A percentile compares a stretch with the other conserved stretches of the same genome.
These are phyloP conservation scores for Caenorhabditis plicata DNA, from an alignment of 2,888 invertebrate genomes.

Conservation along the genomic window DNA sequence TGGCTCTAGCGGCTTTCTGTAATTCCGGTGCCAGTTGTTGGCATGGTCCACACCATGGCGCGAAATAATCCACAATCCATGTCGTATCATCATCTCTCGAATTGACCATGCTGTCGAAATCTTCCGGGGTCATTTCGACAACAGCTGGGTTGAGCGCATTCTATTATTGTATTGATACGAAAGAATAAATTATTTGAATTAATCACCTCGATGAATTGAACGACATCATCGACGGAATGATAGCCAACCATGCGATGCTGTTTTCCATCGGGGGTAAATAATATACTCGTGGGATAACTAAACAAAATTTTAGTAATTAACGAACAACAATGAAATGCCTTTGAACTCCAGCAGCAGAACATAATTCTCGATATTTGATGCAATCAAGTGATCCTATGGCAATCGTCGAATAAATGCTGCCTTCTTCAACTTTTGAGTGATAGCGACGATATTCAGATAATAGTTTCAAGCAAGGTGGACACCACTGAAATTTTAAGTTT, in stretches of 20 bases:
- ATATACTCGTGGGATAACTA: constrained; percentile 76
- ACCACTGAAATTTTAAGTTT: constrained; percentile 70
- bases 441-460: constrained; percentile 75
- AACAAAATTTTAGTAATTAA: background rate
- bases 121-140: constrained; percentile 70
- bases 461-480: constrained; percentile 76
- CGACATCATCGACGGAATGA: constrained; percentile 72
- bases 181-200: background rate
- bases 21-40: constrained; percentile 75
- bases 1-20: constrained; percentile 71
- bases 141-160: constrained; percentile 70
- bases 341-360: constrained; percentile 47
- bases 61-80: constrained; percentile 77
- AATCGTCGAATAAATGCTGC: constrained; percentile 15
- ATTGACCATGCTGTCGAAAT: constrained; percentile 71
- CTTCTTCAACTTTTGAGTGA: constrained; percentile 68
- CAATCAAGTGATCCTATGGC: constrained; percentile 60
- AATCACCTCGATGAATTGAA: constrained; percentile 73
- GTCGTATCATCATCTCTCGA: constrained; percentile 71
- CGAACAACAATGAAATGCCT: constrained; percentile 18
- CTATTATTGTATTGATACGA: constrained; percentile 16
- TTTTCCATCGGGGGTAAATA: constrained; percentile 68
- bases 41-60: constrained; percentile 79
- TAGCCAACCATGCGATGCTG: constrained; percentile 68
- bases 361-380: constrained; percentile 50